A percentile compares a stretch with the other conserved stretches of the same genome.
Conservation (phyloP, 2,113 vertebrate species). For the Oceanites oceanicus region DNA sequence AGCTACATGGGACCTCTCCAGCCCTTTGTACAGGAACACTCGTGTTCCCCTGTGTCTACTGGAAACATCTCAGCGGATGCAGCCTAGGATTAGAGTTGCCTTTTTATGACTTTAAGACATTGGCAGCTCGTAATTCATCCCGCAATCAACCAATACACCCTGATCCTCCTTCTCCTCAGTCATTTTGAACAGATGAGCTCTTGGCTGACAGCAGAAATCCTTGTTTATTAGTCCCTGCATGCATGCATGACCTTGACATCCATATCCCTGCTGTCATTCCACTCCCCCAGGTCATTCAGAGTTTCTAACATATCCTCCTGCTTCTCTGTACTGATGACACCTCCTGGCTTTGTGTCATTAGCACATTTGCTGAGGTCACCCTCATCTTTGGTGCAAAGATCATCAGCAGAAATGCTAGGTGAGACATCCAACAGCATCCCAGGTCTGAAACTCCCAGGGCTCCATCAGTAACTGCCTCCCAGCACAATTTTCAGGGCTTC, state of each 20-base stretch:
- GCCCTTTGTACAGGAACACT: background rate
- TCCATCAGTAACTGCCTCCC: background rate
- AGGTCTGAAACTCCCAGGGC: background rate
- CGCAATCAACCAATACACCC: background rate
- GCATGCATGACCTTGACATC: background rate
- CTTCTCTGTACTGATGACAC: background rate
- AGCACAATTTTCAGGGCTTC: background rate
- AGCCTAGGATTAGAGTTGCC: background rate
- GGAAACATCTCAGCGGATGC: background rate
- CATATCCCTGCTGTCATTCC: background rate
- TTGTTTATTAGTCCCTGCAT: background rate
- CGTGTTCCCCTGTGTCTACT: accelerated
- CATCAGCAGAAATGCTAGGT: background rate
- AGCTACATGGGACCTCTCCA: accelerated
- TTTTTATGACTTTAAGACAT: background rate
- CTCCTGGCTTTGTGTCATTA: background rate
- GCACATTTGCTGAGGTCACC: background rate
- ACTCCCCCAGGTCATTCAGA: background rate
- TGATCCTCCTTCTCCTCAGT: background rate
- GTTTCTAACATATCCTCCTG: background rate
- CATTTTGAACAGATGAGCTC: background rate
- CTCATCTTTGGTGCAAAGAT: background rate
- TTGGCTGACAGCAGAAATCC: background rate
- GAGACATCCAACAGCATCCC: background rate
- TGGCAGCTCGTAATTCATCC: background rate